phyloP scores from a whole-genome alignment of 23 tunicate species.

The Ascidia mentula region DNA sequence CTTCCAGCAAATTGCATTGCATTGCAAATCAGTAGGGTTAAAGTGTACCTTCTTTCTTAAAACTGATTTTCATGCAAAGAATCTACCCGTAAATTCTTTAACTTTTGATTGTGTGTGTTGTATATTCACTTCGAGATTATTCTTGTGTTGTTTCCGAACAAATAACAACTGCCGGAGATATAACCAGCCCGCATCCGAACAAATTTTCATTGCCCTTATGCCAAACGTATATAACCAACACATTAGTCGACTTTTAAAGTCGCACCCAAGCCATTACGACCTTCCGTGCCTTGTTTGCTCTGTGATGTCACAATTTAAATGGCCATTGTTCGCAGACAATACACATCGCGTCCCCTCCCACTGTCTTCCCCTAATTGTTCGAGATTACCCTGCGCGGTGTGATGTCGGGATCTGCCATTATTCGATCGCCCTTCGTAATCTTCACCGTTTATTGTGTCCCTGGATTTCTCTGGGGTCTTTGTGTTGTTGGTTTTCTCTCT shows the following conservation, averaged over 20 bases:
- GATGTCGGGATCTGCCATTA: neutral
- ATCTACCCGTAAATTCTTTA: no score
- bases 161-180: neutral
- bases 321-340: constrained; percentile 7
- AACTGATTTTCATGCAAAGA: no score
- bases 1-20: no score
- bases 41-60: no score
- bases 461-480: no score
- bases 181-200: neutral
- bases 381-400: neutral
- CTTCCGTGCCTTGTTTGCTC: neutral
- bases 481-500: no score
- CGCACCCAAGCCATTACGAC: neutral
- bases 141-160: no score
- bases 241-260: neutral
- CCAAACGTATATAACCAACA: no score
- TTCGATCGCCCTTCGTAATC: neutral
- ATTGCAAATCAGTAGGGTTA: no score
- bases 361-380: neutral
- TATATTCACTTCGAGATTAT: no score
- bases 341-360: constrained; percentile 12
- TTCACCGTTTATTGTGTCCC: no score
- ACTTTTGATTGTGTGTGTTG: no score
- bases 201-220: neutral
- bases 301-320: constrained; percentile 20